These are phyloP conservation scores for Serinus canaria DNA, from an alignment of 2,113 vertebrate genomes.

Conservation along the genomic window DNA sequence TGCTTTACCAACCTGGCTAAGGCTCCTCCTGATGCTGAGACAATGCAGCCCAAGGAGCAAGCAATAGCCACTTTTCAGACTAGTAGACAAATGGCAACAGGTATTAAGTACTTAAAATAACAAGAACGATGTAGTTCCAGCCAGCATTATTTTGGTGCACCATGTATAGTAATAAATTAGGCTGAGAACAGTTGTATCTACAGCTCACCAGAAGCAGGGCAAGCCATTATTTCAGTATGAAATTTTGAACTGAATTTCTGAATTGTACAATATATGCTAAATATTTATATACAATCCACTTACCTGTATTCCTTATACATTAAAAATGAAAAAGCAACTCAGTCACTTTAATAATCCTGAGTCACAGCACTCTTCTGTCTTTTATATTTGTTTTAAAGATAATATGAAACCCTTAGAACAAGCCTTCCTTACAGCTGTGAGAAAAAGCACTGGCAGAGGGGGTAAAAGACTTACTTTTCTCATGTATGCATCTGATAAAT, in stretches of 20 bases:
- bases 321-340: background rate
- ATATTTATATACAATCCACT: background rate
- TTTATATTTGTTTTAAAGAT: background rate
- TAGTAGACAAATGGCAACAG: background rate
- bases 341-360: background rate
- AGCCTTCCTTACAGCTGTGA: background rate
- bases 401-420: background rate
- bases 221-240: background rate
- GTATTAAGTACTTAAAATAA: background rate
- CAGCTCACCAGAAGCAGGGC: background rate
- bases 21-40: background rate
- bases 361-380: background rate
- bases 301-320: background rate
- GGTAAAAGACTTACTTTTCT: slow-evolving; percentile 81
- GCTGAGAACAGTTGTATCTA: background rate
- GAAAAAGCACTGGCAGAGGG: background rate
- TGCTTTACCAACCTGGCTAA: background rate
- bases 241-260: background rate
- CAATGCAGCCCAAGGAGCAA: background rate
- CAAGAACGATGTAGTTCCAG: background rate
- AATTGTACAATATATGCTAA: background rate
- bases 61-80: background rate
- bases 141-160: fast-evolving
- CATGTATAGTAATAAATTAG: background rate
- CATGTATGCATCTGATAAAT: slow-evolving; percentile 87